These are phyloP conservation scores for Chauna torquata DNA, from an alignment of 2,113 vertebrate species.

Conservation along the genomic window DNA sequence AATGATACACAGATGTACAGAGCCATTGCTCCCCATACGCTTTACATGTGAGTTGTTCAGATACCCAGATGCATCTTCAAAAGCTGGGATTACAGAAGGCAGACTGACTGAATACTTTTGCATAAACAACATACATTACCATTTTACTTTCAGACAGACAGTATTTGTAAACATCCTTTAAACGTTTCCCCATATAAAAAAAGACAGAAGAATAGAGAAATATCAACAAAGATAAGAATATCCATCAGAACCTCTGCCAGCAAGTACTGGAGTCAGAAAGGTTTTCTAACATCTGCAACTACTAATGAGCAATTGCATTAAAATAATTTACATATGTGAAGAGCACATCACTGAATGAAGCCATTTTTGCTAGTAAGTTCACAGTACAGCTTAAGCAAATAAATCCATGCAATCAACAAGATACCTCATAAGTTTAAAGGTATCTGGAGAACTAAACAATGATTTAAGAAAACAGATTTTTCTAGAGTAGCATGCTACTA, in stretches of 20 bases:
- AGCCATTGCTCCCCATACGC: neutral
- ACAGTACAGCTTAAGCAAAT: neutral
- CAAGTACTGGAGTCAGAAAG: neutral
- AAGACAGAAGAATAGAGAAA: neutral
- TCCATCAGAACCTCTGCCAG: constrained; percentile 58
- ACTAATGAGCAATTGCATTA: neutral
- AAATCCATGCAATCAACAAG: neutral
- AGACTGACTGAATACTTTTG: neutral
- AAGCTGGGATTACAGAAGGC: constrained; percentile 7
- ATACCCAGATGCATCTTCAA: constrained; percentile 61
- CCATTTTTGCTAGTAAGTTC: neutral
- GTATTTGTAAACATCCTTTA: neutral
- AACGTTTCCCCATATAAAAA: neutral
- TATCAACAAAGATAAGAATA: constrained; percentile 27
- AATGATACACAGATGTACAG: constrained; percentile 29
- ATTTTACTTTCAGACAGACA: neutral
- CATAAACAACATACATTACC: neutral
- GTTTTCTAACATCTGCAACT: constrained; percentile 45
- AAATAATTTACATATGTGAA: neutral
- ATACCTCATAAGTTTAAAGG: neutral
- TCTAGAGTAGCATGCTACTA: neutral
- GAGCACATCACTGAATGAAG: neutral
- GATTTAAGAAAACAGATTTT: neutral
- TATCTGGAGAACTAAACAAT: neutral
- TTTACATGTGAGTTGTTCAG: neutral